These are phyloP conservation scores for Prietella phreatophila DNA, from an alignment of 2,113 vertebrate genomes.

Conservation along the genomic window DNA sequence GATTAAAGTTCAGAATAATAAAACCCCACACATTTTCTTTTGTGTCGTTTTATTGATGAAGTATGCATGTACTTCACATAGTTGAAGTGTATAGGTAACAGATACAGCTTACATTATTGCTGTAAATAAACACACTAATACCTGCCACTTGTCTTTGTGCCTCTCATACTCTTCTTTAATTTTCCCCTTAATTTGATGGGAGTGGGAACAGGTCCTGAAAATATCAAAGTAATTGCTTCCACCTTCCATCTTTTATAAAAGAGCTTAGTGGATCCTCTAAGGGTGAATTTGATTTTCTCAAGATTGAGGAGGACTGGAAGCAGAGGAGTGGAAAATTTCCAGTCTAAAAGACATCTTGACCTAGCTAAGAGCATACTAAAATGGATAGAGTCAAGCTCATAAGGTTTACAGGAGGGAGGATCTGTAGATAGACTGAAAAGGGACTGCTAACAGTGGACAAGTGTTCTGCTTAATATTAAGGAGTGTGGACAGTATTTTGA, in stretches of 20 bases:
- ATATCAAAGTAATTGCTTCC: not conserved
- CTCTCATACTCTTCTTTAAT: not conserved
- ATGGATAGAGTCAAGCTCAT: not conserved
- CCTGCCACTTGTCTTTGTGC: not conserved
- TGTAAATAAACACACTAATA: not conserved
- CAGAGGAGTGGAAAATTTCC: not conserved
- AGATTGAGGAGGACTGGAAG: not conserved
- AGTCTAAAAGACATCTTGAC: not conserved
- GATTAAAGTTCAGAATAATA: not conserved
- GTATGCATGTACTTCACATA: not conserved
- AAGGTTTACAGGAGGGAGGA: not conserved
- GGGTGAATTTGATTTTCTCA: not conserved
- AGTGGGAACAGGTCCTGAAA: not conserved
- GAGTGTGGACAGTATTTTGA: not conserved
- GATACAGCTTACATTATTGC: not conserved
- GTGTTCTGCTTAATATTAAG: not conserved
- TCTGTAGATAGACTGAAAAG: not conserved
- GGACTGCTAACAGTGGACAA: not conserved
- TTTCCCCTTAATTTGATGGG: not conserved
- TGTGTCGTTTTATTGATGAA: not conserved
- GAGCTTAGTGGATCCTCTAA: not conserved
- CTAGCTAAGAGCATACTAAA: not conserved
- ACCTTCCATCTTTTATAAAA: not conserved
- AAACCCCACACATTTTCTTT: not conserved
- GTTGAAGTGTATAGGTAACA: not conserved